Evolutionary conservation across 2,113 vertebrate genomes (phyloP), one percentile per base, ranked within the genome.

Genomic region (Bubo scandiacus): DNA sequence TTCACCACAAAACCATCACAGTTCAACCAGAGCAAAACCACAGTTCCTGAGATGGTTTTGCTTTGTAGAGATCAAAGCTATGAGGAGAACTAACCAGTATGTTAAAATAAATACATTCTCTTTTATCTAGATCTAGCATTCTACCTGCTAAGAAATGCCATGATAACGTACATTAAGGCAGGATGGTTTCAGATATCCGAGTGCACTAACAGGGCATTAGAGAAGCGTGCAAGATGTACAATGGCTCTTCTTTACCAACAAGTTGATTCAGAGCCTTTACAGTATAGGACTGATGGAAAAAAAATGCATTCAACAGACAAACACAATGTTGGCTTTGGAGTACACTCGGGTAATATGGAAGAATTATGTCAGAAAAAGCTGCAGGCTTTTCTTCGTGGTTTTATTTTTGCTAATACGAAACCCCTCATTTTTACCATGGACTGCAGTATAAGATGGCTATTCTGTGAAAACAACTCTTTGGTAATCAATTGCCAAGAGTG

Each of bases 101-200:
- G 7, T 34, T 45, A 49, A 57, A n/a, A 81, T 14, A 74, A 88
- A 71, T n/a, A 5, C 10, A 7, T 54, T 66, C 38, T 19, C 1
- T 57, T 75, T 91, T 63, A 15, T 29, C 36, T 61, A 45, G 21
- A 42, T 23, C 55, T 59, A 68, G 29, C 25, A 61, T 55, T 26
- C n/a, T 52, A 66, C 65, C 19, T 79, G 29, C n/a, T 80, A 83
- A 57, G 57, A 68, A 88, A 72, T 23, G 7, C 25, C 51, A 17
- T 1, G 0, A 30, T 43, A 47, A 55, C 75, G 26, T 42, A 29
- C 4, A 10, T 49, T 13, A 40, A 36, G 32, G 12, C 3, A 8
- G 26, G 45, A 71, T 21, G 30, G 6, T 54, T 80, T 83, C 38
- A 59, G 47, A 58, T 12, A 36, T 29, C 51, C 2, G 8, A 71